phyloP scores from a whole-genome alignment of 2,888 invertebrate genomes.

The Siphlonurus alternatus region DNA sequence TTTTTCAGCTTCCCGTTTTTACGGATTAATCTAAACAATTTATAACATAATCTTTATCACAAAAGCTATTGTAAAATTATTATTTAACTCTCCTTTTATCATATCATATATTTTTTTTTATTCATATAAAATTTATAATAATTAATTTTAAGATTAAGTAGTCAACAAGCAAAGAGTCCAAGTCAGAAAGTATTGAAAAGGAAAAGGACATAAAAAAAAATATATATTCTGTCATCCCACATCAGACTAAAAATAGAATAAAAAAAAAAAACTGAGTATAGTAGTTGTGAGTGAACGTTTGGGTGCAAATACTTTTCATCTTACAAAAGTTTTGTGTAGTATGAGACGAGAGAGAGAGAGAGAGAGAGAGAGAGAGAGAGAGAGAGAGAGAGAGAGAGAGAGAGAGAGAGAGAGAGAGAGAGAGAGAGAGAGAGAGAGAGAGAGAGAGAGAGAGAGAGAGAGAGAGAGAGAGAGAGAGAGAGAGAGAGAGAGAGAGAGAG shows the following conservation, averaged over 20 bases:
- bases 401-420: too few species aligned
- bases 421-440: not conserved
- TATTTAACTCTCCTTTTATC: too few species aligned
- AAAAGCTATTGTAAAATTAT: too few species aligned
- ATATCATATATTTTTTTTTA: too few species aligned
- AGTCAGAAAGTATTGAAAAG: not conserved
- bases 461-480: conserved; percentile 2
- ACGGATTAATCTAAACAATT: too few species aligned
- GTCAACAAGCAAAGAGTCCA: not conserved
- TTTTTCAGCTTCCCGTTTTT: too few species aligned
- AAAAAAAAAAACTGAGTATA: not conserved
- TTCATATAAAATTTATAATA: too few species aligned
- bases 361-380: too few species aligned
- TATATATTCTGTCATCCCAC: not conserved
- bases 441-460: not conserved
- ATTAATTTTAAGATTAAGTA: not conserved
- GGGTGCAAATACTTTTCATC: not conserved
- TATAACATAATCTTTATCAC: too few species aligned
- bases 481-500: not conserved
- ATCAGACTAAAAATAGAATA: not conserved
- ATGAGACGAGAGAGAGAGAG: not conserved
- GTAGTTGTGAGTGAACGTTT: not conserved
- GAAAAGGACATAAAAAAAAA: not conserved
- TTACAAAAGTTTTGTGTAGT: not conserved
- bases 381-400: too few species aligned